Base-by-base conservation (phyloP, 2,797 vertebrate genomes). In the Thunnus albacares region DNA sequence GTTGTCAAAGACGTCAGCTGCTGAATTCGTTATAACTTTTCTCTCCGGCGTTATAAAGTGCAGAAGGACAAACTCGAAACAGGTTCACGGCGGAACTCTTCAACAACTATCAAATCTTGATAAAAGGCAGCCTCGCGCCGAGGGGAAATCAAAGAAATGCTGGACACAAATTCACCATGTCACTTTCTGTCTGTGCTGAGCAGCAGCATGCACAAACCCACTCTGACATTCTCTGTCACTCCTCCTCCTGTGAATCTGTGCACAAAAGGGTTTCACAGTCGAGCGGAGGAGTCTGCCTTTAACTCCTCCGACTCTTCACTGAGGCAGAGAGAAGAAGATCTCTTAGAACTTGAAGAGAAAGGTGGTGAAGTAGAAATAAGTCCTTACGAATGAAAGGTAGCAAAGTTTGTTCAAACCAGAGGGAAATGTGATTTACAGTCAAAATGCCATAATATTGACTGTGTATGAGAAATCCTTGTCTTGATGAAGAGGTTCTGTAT, bases 251-350 rank as follows among this genome's bases (percentile, higher is more conserved):
- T 69, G 83, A 79, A 70, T 70, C 38, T 78, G 74, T 49, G 72
- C 82, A 92, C 87, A 88, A 90, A 87, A 79, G 81, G 81, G 86
- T 87, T 90, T 82, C 81, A 88, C 88, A 89, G 89, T 45, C 4
- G 30, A 84, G 85, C 6, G 55, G 86, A 84, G 79, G 84, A 88
- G 83, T 78, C 61, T 20, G 85, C 47, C 83, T 84, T 88, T 89
- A 93, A 90, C 90, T 90, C 84, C 85, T 82, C 80, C 61, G 15
- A 52, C 85, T 80, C 85, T 85, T 87, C 66, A 13, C n/a, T 17
- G 0, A 0, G 18, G 26, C 69, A 64, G 10, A 56, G 9, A 45
- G 45, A 30, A 3, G 30, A 10, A 15, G 18, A 49, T 41, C 61
- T 35, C 22, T 64, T 2, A 38, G 30, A 58, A 22, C 20, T 26